A percentile compares a stretch with the other conserved stretches of the same genome.
These are phyloP conservation scores for Rallus limicola DNA, from an alignment of 2,113 vertebrate species.

Conservation along the genomic window DNA sequence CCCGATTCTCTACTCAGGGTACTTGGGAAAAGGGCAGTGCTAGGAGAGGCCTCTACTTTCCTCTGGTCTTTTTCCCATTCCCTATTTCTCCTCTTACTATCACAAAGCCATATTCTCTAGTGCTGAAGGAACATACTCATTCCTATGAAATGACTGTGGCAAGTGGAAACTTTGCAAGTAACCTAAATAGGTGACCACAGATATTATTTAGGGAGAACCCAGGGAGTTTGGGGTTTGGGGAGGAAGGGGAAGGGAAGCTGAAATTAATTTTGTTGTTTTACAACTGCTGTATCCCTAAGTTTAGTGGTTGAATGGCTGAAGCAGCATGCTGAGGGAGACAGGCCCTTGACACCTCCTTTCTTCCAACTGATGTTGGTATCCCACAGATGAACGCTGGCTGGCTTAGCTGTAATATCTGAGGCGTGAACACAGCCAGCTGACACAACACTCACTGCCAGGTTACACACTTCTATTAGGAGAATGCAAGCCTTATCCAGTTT, in stretches of 20 bases:
- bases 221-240: background rate
- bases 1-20: background rate
- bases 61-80: background rate
- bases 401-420: background rate
- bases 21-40: background rate
- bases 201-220: conserved; percentile 19
- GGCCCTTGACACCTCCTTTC: background rate
- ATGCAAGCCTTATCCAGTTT: background rate
- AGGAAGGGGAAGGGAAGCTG: background rate
- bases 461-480: background rate
- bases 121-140: background rate
- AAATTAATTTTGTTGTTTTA: conserved; percentile 6
- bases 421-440: background rate
- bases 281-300: background rate
- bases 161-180: conserved; percentile 32
- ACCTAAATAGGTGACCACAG: conserved; percentile 26
- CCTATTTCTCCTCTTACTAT: background rate
- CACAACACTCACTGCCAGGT: background rate
- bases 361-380: background rate
- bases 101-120: background rate
- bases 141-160: background rate
- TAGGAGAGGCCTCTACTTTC: background rate
- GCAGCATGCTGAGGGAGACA: background rate
- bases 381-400: background rate
- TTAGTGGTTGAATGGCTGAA: background rate